phyloP scores from a whole-genome alignment of 2,888 invertebrate genomes.

The Cosmorhoe ocellata region DNA sequence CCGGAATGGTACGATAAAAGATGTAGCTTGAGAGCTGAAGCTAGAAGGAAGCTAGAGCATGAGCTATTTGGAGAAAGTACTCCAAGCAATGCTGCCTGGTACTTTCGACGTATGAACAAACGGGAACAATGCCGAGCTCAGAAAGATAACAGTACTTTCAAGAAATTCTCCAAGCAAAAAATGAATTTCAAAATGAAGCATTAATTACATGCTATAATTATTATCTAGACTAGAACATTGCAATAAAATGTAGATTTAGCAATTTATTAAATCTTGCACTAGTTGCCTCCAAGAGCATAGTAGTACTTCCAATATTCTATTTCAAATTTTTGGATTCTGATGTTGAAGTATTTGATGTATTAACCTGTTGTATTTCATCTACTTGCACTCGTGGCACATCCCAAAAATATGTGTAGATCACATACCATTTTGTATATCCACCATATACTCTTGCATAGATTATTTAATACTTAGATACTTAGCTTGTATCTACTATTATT shows the following conservation, averaged over 20 bases:
- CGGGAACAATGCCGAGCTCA: conserved; percentile 72
- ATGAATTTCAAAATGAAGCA: conserved; percentile 70
- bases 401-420: conserved; percentile 1
- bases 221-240: conserved; percentile 11
- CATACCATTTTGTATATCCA: conserved; percentile 1
- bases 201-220: conserved; percentile 34
- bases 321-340: neutral
- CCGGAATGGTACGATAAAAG: conserved; percentile 68
- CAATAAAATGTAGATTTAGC: conserved; percentile 24
- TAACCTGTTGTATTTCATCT: conserved; percentile 1
- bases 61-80: conserved; percentile 61
- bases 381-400: neutral
- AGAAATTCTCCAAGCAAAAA: conserved; percentile 57
- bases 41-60: conserved; percentile 62
- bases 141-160: conserved; percentile 61
- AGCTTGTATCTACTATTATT: conserved; percentile 5
- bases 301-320: conserved; percentile 6
- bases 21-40: conserved; percentile 57
- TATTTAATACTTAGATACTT: conserved; percentile 1
- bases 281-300: conserved; percentile 15
- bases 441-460: neutral
- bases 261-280: conserved; percentile 22
- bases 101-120: conserved; percentile 72
- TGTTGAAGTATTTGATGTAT: neutral
- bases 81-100: conserved; percentile 69